These are phyloP conservation scores for Rhodophaea formosa DNA, from an alignment of 2,888 invertebrate species.

Conservation along the genomic window DNA sequence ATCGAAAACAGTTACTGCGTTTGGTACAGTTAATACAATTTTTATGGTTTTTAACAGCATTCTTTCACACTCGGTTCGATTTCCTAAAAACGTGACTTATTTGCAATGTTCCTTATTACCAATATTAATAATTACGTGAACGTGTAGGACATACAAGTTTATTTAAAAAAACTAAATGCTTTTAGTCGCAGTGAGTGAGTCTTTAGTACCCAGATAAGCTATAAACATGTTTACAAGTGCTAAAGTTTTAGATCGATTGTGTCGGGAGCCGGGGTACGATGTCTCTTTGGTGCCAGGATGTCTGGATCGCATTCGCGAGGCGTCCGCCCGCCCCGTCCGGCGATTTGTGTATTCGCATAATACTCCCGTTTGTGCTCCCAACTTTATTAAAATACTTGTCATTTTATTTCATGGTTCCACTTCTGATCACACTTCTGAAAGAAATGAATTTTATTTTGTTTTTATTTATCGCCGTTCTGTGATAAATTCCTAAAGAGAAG, in stretches of 20 bases:
- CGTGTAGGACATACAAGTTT: too few relatives aligned
- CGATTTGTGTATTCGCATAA: not conserved
- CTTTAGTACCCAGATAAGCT: slow-evolving; percentile 20
- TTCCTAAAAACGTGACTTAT: too few relatives aligned
- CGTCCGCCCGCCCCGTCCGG: not conserved
- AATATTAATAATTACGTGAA: too few relatives aligned
- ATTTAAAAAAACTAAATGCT: not conserved
- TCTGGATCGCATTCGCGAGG: slow-evolving; percentile 26
- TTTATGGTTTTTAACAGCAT: too few relatives aligned
- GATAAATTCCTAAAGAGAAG: too few relatives aligned
- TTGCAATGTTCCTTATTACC: too few relatives aligned
- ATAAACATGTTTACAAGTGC: slow-evolving; percentile 66
- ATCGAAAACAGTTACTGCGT: too few relatives aligned
- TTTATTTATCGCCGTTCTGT: too few relatives aligned
- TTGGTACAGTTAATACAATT: too few relatives aligned
- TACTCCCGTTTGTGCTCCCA: not conserved
- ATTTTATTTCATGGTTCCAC: not conserved
- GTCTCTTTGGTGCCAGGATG: slow-evolving; percentile 36
- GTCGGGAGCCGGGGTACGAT: slow-evolving; percentile 49
- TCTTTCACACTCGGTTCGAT: too few relatives aligned
- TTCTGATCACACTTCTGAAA: not conserved
- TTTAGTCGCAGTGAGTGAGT: not conserved
- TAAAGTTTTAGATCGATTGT: slow-evolving; percentile 49
- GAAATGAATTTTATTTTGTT: not conserved
- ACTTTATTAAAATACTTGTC: not conserved